These are phyloP conservation scores for Lagorchestes hirsutus DNA, from an alignment of 2,797 vertebrate genomes.

Conservation along the genomic window DNA sequence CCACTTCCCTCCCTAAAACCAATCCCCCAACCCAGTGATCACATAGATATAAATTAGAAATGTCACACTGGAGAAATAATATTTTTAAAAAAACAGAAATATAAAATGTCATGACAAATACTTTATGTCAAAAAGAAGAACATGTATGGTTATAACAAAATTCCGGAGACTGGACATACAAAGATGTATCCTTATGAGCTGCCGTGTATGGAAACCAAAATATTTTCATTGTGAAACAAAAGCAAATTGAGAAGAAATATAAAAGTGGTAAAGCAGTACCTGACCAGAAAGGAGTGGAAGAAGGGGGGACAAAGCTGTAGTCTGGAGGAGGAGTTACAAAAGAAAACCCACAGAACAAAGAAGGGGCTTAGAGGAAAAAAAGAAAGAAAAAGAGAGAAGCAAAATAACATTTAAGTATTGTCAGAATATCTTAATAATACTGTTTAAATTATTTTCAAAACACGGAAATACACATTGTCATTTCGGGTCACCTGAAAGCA, in stretches of 20 bases:
- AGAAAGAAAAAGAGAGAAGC: slow-evolving; percentile 90
- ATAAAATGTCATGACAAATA: slow-evolving; percentile 70
- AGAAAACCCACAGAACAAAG: slow-evolving; percentile 97
- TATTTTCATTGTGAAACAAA: slow-evolving; percentile 77
- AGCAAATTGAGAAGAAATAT: slow-evolving; percentile 83
- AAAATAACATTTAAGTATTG: slow-evolving; percentile 89
- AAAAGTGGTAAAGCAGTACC: slow-evolving; percentile 92
- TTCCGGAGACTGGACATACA: slow-evolving; percentile 48
- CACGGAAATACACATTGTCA: slow-evolving; percentile 78
- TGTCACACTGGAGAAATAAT: not conserved
- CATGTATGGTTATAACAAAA: slow-evolving; percentile 54
- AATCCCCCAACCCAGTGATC: not conserved
- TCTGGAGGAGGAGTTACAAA: slow-evolving; percentile 96
- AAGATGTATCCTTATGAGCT: slow-evolving; percentile 71
- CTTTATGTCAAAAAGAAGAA: slow-evolving; percentile 66
- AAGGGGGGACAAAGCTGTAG: slow-evolving; percentile 99
- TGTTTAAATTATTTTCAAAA: slow-evolving; percentile 72
- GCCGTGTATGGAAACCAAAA: slow-evolving; percentile 73
- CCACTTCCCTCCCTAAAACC: not conserved
- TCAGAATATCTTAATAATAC: slow-evolving; percentile 79
- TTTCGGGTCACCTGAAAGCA: slow-evolving; percentile 77
- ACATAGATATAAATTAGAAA: slow-evolving; percentile 41
- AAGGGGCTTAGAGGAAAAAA: slow-evolving; percentile 90
- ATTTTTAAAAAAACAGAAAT: slow-evolving; percentile 60
- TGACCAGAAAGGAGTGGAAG: slow-evolving; percentile 99